These are phyloP conservation scores for Leptopilina syphax DNA, from an alignment of 2,888 invertebrate species.

Conservation along the genomic window DNA sequence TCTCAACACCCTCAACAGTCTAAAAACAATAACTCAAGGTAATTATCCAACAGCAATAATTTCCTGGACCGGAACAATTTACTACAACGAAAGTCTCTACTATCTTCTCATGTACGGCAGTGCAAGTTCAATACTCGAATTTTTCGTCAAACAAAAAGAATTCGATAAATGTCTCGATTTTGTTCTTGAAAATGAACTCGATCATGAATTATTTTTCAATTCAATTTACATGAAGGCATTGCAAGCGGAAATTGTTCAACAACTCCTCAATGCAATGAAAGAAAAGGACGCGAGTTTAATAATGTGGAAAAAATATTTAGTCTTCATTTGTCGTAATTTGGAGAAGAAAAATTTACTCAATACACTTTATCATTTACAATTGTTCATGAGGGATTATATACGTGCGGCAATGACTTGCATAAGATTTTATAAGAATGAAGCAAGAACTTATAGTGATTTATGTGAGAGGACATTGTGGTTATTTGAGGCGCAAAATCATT, in stretches of 20 bases:
- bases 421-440: slow-evolving; percentile 83
- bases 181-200: slow-evolving; percentile 83
- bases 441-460: slow-evolving; percentile 79
- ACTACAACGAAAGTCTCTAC: slow-evolving; percentile 87
- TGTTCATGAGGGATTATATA: slow-evolving; percentile 85
- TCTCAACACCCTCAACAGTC: slow-evolving; percentile 75
- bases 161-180: slow-evolving; percentile 84
- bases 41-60: slow-evolving; percentile 60
- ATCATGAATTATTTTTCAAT: slow-evolving; percentile 85
- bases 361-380: slow-evolving; percentile 86
- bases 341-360: slow-evolving; percentile 84
- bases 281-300: slow-evolving; percentile 83
- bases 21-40: slow-evolving; percentile 75
- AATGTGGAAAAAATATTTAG: slow-evolving; percentile 85
- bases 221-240: slow-evolving; percentile 84
- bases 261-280: slow-evolving; percentile 82
- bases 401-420: slow-evolving; percentile 90
- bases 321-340: slow-evolving; percentile 84
- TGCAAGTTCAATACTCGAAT: slow-evolving; percentile 85
- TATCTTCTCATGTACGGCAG: slow-evolving; percentile 90
- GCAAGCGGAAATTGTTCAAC: slow-evolving; percentile 81
- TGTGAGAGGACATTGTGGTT: slow-evolving; percentile 78
- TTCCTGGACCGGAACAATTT: slow-evolving; percentile 58
- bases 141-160: slow-evolving; percentile 86
- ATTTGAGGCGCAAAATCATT: slow-evolving; percentile 81